These are phyloP conservation scores for Eristalinus sepulchralis DNA, from an alignment of 2,888 invertebrate species.

Conservation along the genomic window DNA sequence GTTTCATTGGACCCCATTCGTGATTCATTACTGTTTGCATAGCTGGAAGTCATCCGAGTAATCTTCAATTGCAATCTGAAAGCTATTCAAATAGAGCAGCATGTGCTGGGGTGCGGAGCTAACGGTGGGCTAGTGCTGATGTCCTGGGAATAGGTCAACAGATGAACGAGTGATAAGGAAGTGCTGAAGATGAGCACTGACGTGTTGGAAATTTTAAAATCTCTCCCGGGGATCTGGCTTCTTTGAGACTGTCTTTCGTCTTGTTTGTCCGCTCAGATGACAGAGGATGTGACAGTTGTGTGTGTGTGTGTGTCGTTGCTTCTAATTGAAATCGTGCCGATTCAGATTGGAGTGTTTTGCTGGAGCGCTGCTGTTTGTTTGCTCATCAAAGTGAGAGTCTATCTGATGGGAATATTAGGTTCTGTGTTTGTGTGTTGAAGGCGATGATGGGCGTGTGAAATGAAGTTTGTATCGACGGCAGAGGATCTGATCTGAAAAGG, in stretches of 20 bases:
- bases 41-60: constrained; percentile 57
- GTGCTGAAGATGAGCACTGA: constrained; percentile 45
- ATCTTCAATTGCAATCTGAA: constrained; percentile 69
- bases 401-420: constrained; percentile 7
- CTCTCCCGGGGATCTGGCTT: constrained; percentile 31
- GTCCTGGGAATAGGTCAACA: constrained; percentile 60
- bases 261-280: not conserved
- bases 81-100: constrained; percentile 64
- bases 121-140: not conserved
- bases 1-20: constrained; percentile 33
- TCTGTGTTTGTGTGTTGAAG: not conserved
- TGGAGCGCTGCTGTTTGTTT: not conserved
- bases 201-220: constrained; percentile 61
- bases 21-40: constrained; percentile 68
- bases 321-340: constrained; percentile 47
- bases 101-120: not conserved
- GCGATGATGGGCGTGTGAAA: not conserved
- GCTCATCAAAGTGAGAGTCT: not conserved
- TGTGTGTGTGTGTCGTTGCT: constrained; percentile 6
- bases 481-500: not conserved
- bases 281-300: not conserved
- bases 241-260: not conserved
- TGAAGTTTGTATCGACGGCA: not conserved
- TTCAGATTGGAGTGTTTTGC: constrained; percentile 1
- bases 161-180: constrained; percentile 61